Evolutionary conservation across 2,888 invertebrate species (phyloP).

Genomic region (Cheilosia soror): DNA sequence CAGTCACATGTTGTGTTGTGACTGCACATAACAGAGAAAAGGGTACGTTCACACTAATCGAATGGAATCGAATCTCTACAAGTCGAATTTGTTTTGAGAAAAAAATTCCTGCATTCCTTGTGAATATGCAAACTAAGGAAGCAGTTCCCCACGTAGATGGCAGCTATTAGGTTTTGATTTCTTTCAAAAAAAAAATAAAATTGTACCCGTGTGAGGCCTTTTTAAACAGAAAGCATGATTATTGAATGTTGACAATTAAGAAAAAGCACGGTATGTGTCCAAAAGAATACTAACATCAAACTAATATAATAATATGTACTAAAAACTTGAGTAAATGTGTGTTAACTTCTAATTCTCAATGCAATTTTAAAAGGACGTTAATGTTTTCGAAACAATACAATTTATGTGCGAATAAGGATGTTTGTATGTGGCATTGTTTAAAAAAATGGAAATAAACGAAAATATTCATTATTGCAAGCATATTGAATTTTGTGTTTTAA

Average conservation of each 20-base stretch:
- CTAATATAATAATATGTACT: not conserved
- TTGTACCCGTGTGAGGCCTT: slow-evolving; percentile 56
- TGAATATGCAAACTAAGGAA: slow-evolving; percentile 28
- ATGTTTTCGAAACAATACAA: slow-evolving; percentile 32
- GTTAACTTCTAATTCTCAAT: slow-evolving; percentile 38
- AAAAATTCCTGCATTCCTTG: not conserved
- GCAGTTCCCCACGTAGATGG: slow-evolving; percentile 60
- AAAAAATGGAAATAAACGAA: slow-evolving; percentile 37
- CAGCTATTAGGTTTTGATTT: slow-evolving; percentile 53
- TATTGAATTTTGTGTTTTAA: slow-evolving; percentile 7
- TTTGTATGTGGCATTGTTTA: slow-evolving; percentile 65
- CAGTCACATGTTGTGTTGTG: slow-evolving; percentile 43
- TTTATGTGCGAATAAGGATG: slow-evolving; percentile 57
- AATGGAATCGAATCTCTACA: not conserved
- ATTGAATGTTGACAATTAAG: slow-evolving; percentile 16
- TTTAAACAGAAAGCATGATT: slow-evolving; percentile 18
- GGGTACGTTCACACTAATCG: not conserved
- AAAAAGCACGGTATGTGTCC: slow-evolving; percentile 4
- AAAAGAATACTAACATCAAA: slow-evolving; percentile 34
- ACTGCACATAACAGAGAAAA: slow-evolving; percentile 7
- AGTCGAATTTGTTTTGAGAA: not conserved
- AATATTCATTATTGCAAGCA: slow-evolving; percentile 59
- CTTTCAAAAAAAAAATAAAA: slow-evolving; percentile 39
- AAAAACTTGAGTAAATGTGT: slow-evolving; percentile 43
- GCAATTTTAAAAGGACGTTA: slow-evolving; percentile 39